Conservation (phyloP, 2,113 vertebrate species). For the Propithecus coquereli region DNA sequence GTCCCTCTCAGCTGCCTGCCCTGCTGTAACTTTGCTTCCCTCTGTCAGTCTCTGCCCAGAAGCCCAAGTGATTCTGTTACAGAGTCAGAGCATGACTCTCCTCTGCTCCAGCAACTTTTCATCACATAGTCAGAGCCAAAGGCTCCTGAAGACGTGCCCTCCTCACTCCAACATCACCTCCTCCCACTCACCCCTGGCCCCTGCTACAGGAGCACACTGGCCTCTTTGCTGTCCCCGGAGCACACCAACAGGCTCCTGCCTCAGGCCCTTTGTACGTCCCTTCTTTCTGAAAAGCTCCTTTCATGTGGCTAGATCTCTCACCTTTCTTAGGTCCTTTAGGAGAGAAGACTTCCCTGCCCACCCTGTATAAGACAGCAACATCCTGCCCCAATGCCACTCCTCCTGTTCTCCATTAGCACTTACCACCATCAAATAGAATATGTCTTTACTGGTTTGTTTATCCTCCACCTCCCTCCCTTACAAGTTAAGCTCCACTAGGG, state of each 20-base stretch:
- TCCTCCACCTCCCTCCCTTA: not conserved
- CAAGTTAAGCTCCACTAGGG: not conserved
- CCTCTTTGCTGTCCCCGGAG: not conserved
- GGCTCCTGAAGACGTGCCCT: not conserved
- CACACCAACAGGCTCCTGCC: not conserved
- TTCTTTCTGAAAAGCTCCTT: not conserved
- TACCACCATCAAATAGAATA: not conserved
- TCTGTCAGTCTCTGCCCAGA: not conserved
- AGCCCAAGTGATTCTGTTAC: not conserved
- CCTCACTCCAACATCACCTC: not conserved
- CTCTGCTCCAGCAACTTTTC: not conserved
- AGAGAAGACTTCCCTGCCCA: not conserved
- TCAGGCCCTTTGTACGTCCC: not conserved
- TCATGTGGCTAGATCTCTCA: not conserved
- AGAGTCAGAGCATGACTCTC: accelerated
- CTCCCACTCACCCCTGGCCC: accelerated
- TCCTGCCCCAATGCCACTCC: not conserved
- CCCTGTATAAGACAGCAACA: not conserved
- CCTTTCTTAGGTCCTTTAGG: not conserved
- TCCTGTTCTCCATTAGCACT: not conserved
- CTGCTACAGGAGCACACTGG: accelerated
- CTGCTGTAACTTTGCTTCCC: not conserved
- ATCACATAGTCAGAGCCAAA: not conserved
- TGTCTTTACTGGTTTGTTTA: not conserved
- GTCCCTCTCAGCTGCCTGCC: accelerated